phyloP scores from a whole-genome alignment of 2,113 vertebrate species.

The Oreochromis spilurus region DNA sequence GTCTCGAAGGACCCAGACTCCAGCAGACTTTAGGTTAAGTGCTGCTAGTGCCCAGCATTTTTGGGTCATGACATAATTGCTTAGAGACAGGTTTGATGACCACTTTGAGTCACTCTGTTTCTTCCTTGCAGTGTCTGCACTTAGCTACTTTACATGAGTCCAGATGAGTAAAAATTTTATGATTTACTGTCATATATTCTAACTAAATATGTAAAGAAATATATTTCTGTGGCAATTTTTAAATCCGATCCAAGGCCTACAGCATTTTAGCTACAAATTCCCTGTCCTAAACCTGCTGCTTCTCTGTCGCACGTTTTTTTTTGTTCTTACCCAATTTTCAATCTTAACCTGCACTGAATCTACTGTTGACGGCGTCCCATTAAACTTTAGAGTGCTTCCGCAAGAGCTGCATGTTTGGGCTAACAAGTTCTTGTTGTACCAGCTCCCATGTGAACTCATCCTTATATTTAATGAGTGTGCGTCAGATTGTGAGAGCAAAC shows the following conservation, averaged over 20 bases:
- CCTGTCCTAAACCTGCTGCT: neutral
- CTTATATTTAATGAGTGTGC: conserved; percentile 53
- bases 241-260: neutral
- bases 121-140: neutral
- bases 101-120: neutral
- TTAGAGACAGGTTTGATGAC: conserved; percentile 10
- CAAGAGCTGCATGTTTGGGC: conserved; percentile 22
- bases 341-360: neutral
- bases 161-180: neutral
- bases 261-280: neutral
- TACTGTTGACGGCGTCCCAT: neutral
- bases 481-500: conserved; percentile 15
- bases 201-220: neutral
- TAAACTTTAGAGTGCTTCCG: neutral
- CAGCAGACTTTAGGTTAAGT: conserved; percentile 5
- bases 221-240: neutral
- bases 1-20: conserved; percentile 11
- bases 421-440: conserved; percentile 34
- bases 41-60: conserved; percentile 27
- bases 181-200: neutral
- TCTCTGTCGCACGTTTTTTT: neutral
- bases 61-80: conserved; percentile 52
- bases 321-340: neutral
- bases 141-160: neutral
- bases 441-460: conserved; percentile 33